phyloP scores from a whole-genome alignment of 2,797 vertebrate species.

The Mus caroli region DNA sequence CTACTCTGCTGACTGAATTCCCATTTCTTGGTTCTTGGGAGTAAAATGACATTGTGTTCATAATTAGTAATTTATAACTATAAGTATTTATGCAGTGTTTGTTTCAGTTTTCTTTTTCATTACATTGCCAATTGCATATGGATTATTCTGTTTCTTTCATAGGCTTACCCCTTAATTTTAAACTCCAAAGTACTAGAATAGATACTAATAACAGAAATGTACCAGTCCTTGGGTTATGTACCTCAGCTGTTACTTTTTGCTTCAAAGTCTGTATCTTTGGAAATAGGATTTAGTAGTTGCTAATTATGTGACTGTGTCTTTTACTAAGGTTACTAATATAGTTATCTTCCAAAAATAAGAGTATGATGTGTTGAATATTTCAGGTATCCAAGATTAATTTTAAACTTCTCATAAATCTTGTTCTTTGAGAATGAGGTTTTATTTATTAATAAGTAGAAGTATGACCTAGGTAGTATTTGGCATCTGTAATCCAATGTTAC shows the following conservation, averaged over 20 bases:
- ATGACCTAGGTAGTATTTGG: not conserved
- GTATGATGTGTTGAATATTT: not conserved
- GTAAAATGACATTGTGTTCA: not conserved
- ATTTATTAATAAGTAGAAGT: conserved; percentile 2
- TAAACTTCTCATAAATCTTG: not conserved
- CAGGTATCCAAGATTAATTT: not conserved
- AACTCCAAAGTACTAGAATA: not conserved
- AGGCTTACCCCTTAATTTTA: not conserved
- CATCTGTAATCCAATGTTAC: not conserved
- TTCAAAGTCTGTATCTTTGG: not conserved
- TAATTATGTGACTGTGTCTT: not conserved
- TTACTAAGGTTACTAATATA: not conserved
- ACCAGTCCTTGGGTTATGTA: not conserved
- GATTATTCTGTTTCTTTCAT: not conserved
- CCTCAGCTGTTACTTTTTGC: not conserved
- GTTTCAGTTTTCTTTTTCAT: not conserved
- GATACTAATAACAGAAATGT: not conserved
- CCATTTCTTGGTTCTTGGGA: not conserved
- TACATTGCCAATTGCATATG: not conserved
- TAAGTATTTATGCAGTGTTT: not conserved
- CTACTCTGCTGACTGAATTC: not conserved
- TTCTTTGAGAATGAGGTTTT: not conserved
- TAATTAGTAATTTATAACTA: not conserved
- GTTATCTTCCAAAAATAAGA: not conserved
- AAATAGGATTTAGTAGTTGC: not conserved